Evolutionary conservation across 2,888 invertebrate genomes (phyloP), one percentile per base, ranked within the genome.

Genomic region (Erebia aethiops): DNA sequence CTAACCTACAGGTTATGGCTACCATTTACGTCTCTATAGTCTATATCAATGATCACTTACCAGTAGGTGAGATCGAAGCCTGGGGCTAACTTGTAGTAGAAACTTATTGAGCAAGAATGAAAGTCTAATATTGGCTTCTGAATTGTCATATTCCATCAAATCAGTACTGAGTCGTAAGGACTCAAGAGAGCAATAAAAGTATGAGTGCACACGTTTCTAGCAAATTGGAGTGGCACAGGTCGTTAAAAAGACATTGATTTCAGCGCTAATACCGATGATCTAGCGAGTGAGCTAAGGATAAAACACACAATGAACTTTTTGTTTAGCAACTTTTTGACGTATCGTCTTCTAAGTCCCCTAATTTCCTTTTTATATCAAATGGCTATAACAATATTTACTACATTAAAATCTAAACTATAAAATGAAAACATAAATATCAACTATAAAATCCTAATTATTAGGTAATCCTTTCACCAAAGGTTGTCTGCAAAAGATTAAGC

Each of bases 191-290:
- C 66, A 63, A 69, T 73, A 71, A 71, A 71, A 63, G 35, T 69
- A 62, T 67, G 66, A 67, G 52, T 41, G 64, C 52, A 65, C 65
- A 69, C 71, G 69, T 67, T 63, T 63, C 71, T 60, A 63, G 62
- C 56, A 77, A 77, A 74, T 74, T 71, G 68, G 54, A 69, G 56
- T 70, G 71, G 65, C 65, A 66, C 43, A 18, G 43, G 67, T 74
- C 74, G 69, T 72, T 72, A 64, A 74, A 73, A 71, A 76, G 78
- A 71, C 80, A 77, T 76, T 75, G 74, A 71, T 76, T 75, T 69
- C 62, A 76, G 74, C 63, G 60, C 69, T 77, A 74, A 79, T 77
- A 64, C 71, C 66, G 69, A 49, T 79, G 81, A 78, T 79, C 75
- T 72, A 69, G 14, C 64, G 56, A 18, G 18, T 16, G 1, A 11